Evolutionary conservation across 1,140 invertebrate genomes (phyloP), one percentile per base, ranked within the genome.

Genomic region (Drosophila eugracilis): DNA sequence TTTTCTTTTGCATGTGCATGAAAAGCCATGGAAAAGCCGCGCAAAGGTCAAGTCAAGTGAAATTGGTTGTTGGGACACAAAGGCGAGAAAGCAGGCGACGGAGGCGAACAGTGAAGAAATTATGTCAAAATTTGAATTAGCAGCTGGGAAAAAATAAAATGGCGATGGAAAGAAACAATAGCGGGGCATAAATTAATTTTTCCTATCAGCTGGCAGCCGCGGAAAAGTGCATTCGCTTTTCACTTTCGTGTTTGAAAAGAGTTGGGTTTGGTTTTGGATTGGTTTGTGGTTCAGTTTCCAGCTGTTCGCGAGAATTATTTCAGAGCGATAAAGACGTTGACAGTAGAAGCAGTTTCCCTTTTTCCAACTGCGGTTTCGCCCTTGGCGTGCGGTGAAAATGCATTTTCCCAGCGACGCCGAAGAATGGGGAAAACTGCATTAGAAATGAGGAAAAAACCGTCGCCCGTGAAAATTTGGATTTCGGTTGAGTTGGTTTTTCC

Each of bases 81-180:
- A 83, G 71, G 78, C 73, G 83, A 88, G 77, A 88, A 86, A 86
- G 81, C 62, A 75, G 41, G 54, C 50, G 32, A 48, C 39, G 45
- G 59, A 62, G 47, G 36, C 34, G 28, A 66, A 36, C 49, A 52
- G 34, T 66, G 47, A 39, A 75, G 63, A 88, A 88, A 83, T 88
- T 88, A 88, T 88, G 83, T 88, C 83, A 88, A 88, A 88, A 88
- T 88, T 75, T 88, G 71, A 86, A 88, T 78, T 74, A 75, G 59
- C 62, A 53, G 63, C 55, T 88, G 81, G 47, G 69, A 78, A 72
- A 78, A 72, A 32, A 55, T 52, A 42, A 53, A 62, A 62, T 42
- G 75, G 52, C 45, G 10, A 34, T 15, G 36, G 24, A 37, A 50
- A 86, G 52, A n/a, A n/a, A 86, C 83, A 88, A 86, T 86, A 77